phyloP scores from a whole-genome alignment of 2,888 invertebrate genomes.

The Epinotia brunnichana region DNA sequence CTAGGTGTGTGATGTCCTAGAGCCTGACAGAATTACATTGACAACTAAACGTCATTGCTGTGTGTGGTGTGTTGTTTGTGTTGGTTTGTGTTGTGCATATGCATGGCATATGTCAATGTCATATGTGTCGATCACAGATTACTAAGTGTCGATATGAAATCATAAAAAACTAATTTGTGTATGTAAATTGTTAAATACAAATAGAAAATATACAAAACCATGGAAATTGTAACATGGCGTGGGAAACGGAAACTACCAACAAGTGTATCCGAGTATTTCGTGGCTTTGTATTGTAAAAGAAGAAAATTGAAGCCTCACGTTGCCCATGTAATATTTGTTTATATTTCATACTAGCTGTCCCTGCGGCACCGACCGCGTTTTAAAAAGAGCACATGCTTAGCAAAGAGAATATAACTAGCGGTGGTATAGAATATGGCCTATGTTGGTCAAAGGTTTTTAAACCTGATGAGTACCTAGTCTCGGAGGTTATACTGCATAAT shows the following conservation, averaged over 20 bases:
- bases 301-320: conserved; percentile 49
- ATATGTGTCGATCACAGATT: too few relatives aligned
- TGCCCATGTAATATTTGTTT: background rate
- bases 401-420: too few relatives aligned
- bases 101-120: too few relatives aligned
- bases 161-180: background rate
- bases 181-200: too few relatives aligned
- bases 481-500: too few relatives aligned
- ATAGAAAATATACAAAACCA: conserved; percentile 4
- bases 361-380: background rate
- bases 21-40: too few relatives aligned
- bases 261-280: conserved; percentile 57
- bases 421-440: background rate
- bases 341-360: background rate
- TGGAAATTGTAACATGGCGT: conserved; percentile 25
- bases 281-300: conserved; percentile 63
- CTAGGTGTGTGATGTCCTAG: too few relatives aligned
- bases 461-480: too few relatives aligned
- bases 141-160: background rate
- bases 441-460: background rate
- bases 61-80: too few relatives aligned
- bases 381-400: background rate
- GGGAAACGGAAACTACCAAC: conserved; percentile 52
- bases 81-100: too few relatives aligned
- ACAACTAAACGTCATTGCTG: too few relatives aligned